Percentiles rank a stretch among this genome's conserved stretches.
phyloP scores from a whole-genome alignment of 2,888 invertebrate genomes.

The Ferrisia virgata region DNA sequence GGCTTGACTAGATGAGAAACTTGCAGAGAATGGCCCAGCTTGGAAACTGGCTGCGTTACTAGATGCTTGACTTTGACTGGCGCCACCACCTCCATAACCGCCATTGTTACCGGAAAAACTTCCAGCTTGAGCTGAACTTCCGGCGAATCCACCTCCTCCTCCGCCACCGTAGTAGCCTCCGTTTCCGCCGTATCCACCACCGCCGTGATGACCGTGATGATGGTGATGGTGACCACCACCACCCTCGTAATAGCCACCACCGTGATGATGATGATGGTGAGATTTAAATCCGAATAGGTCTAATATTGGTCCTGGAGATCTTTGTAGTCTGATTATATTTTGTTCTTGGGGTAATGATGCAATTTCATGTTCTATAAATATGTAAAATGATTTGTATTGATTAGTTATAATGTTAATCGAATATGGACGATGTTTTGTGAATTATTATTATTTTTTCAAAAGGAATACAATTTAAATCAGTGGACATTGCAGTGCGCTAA shows the following conservation, averaged over 20 bases:
- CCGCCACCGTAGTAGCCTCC: not conserved
- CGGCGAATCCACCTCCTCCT: not conserved
- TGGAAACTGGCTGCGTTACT: not conserved
- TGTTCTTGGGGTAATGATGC: not conserved
- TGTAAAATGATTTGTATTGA: too few relatives aligned
- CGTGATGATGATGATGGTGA: slow-evolving; percentile 16
- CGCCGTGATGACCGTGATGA: not conserved
- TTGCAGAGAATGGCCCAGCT: slow-evolving; percentile 8
- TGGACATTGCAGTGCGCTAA: too few relatives aligned
- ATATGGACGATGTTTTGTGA: too few relatives aligned
- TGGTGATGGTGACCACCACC: not conserved
- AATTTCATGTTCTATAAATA: not conserved
- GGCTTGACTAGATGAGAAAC: slow-evolving; percentile 25
- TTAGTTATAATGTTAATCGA: too few relatives aligned
- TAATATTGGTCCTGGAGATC: slow-evolving; percentile 4
- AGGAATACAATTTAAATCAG: too few relatives aligned
- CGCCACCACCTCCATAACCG: not conserved
- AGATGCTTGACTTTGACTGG: not conserved
- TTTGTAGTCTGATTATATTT: not conserved
- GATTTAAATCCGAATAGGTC: slow-evolving; percentile 8
- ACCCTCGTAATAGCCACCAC: not conserved
- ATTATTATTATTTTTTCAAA: too few relatives aligned
- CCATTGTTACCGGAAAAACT: not conserved
- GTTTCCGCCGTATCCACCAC: not conserved
- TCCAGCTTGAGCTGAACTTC: slow-evolving; percentile 18